Conservation (phyloP, 2,888 invertebrate species). For the Meteorus colon region DNA sequence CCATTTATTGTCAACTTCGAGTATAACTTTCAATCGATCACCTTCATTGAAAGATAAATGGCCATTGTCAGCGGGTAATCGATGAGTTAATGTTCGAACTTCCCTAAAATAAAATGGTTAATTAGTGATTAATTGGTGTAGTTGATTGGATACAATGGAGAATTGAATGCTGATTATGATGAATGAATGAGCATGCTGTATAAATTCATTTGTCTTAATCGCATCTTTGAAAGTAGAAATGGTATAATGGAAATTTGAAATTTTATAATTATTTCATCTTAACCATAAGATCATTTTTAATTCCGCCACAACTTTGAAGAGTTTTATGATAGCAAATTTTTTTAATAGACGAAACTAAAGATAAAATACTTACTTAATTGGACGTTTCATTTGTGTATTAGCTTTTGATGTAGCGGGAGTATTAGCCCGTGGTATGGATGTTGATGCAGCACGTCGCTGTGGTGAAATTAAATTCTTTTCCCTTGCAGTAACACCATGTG, state of each 20-base stretch:
- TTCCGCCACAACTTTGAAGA: too few species aligned
- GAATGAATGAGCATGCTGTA: too few species aligned
- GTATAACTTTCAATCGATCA: slow-evolving; percentile 81
- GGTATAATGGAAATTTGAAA: too few species aligned
- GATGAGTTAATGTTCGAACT: slow-evolving; percentile 83
- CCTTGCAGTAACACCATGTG: slow-evolving; percentile 64
- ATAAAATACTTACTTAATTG: slow-evolving; percentile 73
- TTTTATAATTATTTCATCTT: too few species aligned
- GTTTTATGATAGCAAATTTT: background rate
- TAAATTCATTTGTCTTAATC: too few species aligned
- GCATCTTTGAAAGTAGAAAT: too few species aligned
- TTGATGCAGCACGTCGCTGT: slow-evolving; percentile 81
- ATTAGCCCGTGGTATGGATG: slow-evolving; percentile 77
- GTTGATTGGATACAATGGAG: background rate
- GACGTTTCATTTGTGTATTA: slow-evolving; percentile 61
- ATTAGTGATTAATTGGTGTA: slow-evolving; percentile 31
- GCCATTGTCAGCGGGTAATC: slow-evolving; percentile 85
- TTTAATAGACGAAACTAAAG: slow-evolving; percentile 10
- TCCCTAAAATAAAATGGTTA: slow-evolving; percentile 74
- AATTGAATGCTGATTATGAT: too few species aligned
- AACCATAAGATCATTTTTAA: too few species aligned
- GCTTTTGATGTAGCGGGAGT: slow-evolving; percentile 62
- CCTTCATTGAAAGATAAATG: slow-evolving; percentile 86
- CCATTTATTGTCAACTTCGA: slow-evolving; percentile 86
- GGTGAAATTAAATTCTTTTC: slow-evolving; percentile 70